phyloP scores from a whole-genome alignment of 2,888 invertebrate genomes.

The Eupithecia exiguata region DNA sequence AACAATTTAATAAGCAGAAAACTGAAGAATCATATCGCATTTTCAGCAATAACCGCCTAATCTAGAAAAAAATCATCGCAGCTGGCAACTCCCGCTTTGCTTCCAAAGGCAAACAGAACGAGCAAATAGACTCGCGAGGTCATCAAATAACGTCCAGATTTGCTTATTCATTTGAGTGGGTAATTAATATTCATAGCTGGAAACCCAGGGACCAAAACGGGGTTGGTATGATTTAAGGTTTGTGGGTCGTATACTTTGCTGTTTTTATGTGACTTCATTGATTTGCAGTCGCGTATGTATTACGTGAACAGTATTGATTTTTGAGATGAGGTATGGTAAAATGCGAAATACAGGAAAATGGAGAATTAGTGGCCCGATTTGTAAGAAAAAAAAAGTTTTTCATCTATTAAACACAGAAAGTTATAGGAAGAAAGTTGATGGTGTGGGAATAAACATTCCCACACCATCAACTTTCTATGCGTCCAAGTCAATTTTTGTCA shows the following conservation, averaged over 20 bases:
- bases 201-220: conserved; percentile 10
- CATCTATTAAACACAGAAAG: too few relatives aligned
- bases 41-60: neutral
- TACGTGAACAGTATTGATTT: neutral
- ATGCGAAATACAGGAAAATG: neutral
- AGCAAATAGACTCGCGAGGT: conserved; percentile 31
- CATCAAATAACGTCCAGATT: conserved; percentile 36
- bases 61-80: neutral
- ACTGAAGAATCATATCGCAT: neutral
- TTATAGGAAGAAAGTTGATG: too few relatives aligned
- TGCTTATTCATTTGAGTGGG: conserved; percentile 34
- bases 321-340: neutral
- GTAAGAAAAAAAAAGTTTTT: too few relatives aligned
- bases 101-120: conserved; percentile 32
- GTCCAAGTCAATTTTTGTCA: too few relatives aligned
- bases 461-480: too few relatives aligned
- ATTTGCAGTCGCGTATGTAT: neutral
- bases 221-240: conserved; percentile 14
- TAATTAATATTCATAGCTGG: conserved; percentile 33
- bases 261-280: neutral
- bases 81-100: conserved; percentile 17
- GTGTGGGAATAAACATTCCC: too few relatives aligned
- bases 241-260: neutral
- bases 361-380: too few relatives aligned
- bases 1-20: too few relatives aligned